These are phyloP conservation scores for Podarcis cretensis DNA, from an alignment of 2,113 vertebrate genomes.

Conservation along the genomic window DNA sequence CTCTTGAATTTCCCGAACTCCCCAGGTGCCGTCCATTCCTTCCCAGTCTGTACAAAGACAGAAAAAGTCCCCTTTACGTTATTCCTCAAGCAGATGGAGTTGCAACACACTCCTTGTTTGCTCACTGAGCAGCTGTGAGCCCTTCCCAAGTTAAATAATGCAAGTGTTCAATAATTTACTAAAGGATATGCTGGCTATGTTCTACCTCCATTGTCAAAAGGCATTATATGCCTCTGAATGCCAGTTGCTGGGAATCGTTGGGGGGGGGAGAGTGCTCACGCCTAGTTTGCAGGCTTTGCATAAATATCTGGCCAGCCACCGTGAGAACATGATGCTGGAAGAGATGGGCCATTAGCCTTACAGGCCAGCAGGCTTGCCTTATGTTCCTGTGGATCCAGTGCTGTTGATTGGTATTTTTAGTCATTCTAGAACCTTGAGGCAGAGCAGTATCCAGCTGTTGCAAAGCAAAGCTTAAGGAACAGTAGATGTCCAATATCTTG, in stretches of 20 bases:
- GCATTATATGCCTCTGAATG: too few relatives aligned
- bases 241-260: too few relatives aligned
- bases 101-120: background rate
- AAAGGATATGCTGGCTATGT: too few relatives aligned
- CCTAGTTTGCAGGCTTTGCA: too few relatives aligned
- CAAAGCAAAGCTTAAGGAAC: background rate
- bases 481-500: background rate
- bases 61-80: constrained; percentile 15
- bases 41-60: constrained; percentile 80
- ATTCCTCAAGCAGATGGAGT: background rate
- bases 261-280: too few relatives aligned
- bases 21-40: constrained; percentile 92
- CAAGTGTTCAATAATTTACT: background rate
- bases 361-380: too few relatives aligned
- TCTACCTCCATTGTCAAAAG: too few relatives aligned
- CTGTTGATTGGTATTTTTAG: background rate
- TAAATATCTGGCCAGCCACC: too few relatives aligned
- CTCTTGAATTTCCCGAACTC: constrained; percentile 92
- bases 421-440: background rate
- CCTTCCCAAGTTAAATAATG: background rate
- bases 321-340: too few relatives aligned
- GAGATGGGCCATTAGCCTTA: too few relatives aligned
- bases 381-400: background rate
- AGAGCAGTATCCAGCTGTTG: background rate
- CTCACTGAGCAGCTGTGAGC: background rate